Base-by-base conservation (phyloP, 2,797 vertebrate species). In the Gobio occitaniae region DNA sequence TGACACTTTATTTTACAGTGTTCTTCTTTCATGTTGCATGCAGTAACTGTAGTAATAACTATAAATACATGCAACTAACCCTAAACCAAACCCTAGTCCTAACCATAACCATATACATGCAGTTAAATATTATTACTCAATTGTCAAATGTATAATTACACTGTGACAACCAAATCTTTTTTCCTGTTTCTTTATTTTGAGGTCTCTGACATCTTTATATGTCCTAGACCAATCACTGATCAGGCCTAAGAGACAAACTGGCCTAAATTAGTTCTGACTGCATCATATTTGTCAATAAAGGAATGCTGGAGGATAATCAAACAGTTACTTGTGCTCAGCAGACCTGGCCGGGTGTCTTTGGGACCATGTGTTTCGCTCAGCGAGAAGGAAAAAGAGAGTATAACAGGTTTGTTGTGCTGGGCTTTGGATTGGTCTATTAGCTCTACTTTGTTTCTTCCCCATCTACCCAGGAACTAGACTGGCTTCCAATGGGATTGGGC, bases 381-480 rank as follows among this genome's bases (percentile, higher is more conserved):
- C 78, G 79, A 85, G 77, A 80, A 86, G 61, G 36, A 41, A 72
- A 84, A 81, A 71, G 66, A 83, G 76, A 86, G 87, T 88, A 91
- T 87, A 89, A 84, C 85, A 86, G 89, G 80, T 90, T 89, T 87
- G 88, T 86, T 90, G 87, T 90, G 86, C 89, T 84, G 87, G 74
- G 86, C 84, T 86, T 86, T 87, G 84, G 87, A 89, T 87, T 87
- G 85, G 83, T 86, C 88, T 90, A 87, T 89, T 90, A 89, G 89
- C 72, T 87, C 84, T 76, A 85, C 85, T 88, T 89, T 88, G 86
- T 90, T 89, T 89, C 89, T 88, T 86, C 70, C 84, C 85, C 85
- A 85, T 88, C 84, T 82, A 83, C 88, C 88, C 89, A 88, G 88
- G 86, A 86, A 82, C 83, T 84, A 86, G 85, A 77, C 85, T 85